Conservation (phyloP, 2,797 vertebrate genomes). For the Crax fasciolata region DNA sequence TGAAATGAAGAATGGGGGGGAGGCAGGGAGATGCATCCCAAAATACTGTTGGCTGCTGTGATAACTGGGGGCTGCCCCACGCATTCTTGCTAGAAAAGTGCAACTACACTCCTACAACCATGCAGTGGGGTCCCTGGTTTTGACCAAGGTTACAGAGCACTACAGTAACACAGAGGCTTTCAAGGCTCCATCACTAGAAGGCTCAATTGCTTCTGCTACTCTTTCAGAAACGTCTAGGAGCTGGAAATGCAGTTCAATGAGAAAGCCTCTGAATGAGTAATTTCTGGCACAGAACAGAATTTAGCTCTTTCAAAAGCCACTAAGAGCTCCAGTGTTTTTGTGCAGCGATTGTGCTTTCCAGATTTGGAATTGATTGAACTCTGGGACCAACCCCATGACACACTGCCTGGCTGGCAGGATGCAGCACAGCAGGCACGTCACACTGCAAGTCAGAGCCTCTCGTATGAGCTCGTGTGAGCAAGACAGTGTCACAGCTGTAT, state of each 20-base stretch:
- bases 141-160: not conserved
- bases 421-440: not conserved
- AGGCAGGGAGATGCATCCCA: not conserved
- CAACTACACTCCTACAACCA: not conserved
- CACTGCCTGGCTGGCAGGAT: not conserved
- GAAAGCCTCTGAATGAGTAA: slow-evolving; percentile 37
- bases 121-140: not conserved
- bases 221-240: slow-evolving; percentile 10
- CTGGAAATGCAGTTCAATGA: not conserved
- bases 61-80: not conserved
- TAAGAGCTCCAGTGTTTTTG: not conserved
- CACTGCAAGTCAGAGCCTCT: not conserved
- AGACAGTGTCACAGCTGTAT: not conserved
- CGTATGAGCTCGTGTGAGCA: not conserved
- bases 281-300: slow-evolving; percentile 47
- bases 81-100: not conserved
- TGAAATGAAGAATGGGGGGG: not conserved
- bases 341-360: slow-evolving; percentile 28
- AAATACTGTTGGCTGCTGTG: not conserved
- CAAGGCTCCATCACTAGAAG: slow-evolving; percentile 3
- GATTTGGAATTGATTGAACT: slow-evolving; percentile 33
- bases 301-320: slow-evolving; percentile 20
- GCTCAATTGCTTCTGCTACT: not conserved
- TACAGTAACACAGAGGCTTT: not conserved
- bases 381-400: slow-evolving; percentile 22